Base-by-base conservation (phyloP, 2,888 invertebrate species). In the Temnothorax ravouxi region DNA sequence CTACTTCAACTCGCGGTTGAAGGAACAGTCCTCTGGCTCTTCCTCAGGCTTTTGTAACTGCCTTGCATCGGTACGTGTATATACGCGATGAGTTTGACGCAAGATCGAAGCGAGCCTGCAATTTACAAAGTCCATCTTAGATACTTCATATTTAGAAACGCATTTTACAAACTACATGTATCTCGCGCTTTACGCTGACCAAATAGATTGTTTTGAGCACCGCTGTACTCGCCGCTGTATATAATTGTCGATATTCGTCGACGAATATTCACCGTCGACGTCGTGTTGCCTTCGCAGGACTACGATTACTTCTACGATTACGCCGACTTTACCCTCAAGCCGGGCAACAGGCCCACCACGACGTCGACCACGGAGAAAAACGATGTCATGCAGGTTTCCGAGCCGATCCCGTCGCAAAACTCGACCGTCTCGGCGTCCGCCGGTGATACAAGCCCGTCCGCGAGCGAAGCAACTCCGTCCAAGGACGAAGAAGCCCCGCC, bases 261-360 rank as follows among this genome's bases (percentile, higher is more conserved):
- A 38, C 9, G 9, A 64, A 52, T 52, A 41, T 25, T 77, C 29
- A 71, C 5, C 34, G 13, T 71, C 21, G 29, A 38, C 9, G 9
- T 71, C 21, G n/a, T 61, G 15, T 80, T 79, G 25, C 41, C 76
- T 81, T 96, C 96, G 47, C 95, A 97, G 97, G 97, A 97, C 92
- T 97, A 97, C 89, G 97, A 97, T 94, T 97, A 97, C 92, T 96
- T 96, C 74, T 97, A 97, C 93, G 97, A 97, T 93, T 97, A 97
- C 91, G 95, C 96, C 5, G 97, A 97, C 92, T 96, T 97, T 94
- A 97, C 97, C 29, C 95, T 97, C 92, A 97, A 97, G 95, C 97
- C 97, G 25, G 79, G 90, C 2, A 89, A 87, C 83, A 88, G 85
- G 47, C 89, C 93, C n/a, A 89, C 86, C 8, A 91, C 92, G 6